These are phyloP conservation scores for Aegotheles bennettii DNA, from an alignment of 2,113 vertebrate species.

Conservation along the genomic window DNA sequence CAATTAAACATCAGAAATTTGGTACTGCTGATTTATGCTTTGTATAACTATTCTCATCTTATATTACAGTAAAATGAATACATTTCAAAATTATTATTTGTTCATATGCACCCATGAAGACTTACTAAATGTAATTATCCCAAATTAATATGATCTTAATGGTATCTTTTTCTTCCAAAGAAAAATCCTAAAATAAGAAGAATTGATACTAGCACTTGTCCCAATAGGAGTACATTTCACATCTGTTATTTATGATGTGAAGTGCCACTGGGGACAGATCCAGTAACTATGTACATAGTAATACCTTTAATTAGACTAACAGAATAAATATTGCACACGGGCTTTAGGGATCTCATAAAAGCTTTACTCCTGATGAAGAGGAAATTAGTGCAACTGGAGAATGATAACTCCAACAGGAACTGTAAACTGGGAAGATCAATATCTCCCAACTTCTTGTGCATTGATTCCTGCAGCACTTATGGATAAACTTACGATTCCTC, in stretches of 20 bases:
- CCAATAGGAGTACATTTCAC: neutral
- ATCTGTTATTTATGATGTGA: conserved; percentile 18
- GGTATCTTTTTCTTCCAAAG: neutral
- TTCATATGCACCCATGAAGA: neutral
- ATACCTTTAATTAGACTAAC: conserved; percentile 44
- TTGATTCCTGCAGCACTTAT: neutral
- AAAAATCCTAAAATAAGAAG: neutral
- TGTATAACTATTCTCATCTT: neutral
- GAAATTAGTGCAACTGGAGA: neutral
- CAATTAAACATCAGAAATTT: neutral
- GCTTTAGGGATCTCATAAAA: conserved; percentile 6
- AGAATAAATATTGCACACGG: conserved; percentile 14
- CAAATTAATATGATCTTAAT: neutral
- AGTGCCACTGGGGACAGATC: neutral
- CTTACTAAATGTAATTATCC: neutral
- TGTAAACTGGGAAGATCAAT: neutral
- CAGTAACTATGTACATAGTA: neutral
- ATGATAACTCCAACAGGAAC: neutral
- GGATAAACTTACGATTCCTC: neutral
- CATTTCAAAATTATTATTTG: neutral
- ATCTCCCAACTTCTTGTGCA: neutral
- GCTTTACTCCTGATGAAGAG: neutral
- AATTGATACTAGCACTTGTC: neutral
- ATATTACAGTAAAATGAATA: neutral
- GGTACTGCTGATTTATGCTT: neutral